These are phyloP conservation scores for Trachymyrmex cornetzi DNA, from an alignment of 1,140 invertebrate genomes.

Conservation along the genomic window DNA sequence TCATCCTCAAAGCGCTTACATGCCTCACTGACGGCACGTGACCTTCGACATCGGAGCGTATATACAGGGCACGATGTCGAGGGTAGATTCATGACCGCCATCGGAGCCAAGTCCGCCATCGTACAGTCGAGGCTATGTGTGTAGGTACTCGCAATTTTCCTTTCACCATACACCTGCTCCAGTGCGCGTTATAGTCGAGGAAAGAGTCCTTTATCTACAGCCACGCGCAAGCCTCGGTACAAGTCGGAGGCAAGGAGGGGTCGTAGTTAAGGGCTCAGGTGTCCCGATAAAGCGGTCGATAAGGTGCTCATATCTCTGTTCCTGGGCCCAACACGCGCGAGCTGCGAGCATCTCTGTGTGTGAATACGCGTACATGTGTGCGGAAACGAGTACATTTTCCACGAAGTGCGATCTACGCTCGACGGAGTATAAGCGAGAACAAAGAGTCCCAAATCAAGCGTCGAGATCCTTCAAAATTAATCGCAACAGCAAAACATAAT, in stretches of 20 bases:
- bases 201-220: slow-evolving; percentile 65
- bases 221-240: not conserved
- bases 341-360: not conserved
- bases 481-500: not conserved
- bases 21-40: slow-evolving; percentile 45
- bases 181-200: slow-evolving; percentile 44
- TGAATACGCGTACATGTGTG: not conserved
- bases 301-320: slow-evolving; percentile 49
- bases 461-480: slow-evolving; percentile 6
- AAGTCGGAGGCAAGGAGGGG: not conserved
- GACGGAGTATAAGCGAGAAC: slow-evolving; percentile 1
- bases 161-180: slow-evolving; percentile 67
- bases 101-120: slow-evolving; percentile 29
- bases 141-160: slow-evolving; percentile 64
- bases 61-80: slow-evolving; percentile 39
- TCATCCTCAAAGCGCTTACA: slow-evolving; percentile 47
- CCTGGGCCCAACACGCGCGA: slow-evolving; percentile 24
- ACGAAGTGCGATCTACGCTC: not conserved
- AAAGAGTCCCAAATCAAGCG: not conserved
- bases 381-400: slow-evolving; percentile 4
- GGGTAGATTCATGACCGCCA: slow-evolving; percentile 64
- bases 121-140: not conserved
- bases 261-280: slow-evolving; percentile 69
- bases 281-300: slow-evolving; percentile 68
- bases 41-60: slow-evolving; percentile 54